Conservation (phyloP, 2,888 invertebrate genomes). For the Ennomos erosarius region DNA sequence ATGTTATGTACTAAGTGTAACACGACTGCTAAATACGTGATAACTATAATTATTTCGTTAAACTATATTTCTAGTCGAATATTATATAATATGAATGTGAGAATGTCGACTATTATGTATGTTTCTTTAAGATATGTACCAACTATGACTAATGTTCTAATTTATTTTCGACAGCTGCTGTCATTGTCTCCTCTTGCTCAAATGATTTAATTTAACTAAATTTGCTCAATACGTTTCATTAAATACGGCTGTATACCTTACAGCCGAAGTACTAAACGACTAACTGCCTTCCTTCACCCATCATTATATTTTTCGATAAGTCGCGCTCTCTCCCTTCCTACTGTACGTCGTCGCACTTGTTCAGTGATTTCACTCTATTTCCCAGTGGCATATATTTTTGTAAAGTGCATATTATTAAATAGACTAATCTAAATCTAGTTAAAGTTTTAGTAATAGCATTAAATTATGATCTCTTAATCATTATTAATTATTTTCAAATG, state of each 20-base stretch:
- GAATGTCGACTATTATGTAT: constrained; percentile 68
- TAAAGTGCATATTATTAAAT: constrained; percentile 70
- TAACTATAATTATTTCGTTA: constrained; percentile 76
- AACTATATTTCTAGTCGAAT: constrained; percentile 82
- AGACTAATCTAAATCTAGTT: constrained; percentile 82
- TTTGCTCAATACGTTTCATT: constrained; percentile 78
- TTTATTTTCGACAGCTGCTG: constrained; percentile 72
- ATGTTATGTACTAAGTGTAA: constrained; percentile 72
- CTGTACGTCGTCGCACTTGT: constrained; percentile 51
- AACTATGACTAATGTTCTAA: constrained; percentile 55
- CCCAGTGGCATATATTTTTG: constrained; percentile 78
- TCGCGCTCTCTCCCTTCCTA: constrained; percentile 25
- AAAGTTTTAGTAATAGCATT: constrained; percentile 76
- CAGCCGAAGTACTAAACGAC: constrained; percentile 24
- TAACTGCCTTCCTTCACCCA: constrained; percentile 15
- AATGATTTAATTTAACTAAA: constrained; percentile 77
- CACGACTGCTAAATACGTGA: constrained; percentile 83
- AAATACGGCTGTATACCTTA: constrained; percentile 32
- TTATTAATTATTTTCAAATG: constrained; percentile 83
- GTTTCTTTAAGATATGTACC: constrained; percentile 59
- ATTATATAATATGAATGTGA: constrained; percentile 62
- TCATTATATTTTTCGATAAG: constrained; percentile 22
- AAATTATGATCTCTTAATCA: constrained; percentile 86
- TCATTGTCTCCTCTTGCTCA: constrained; percentile 79
- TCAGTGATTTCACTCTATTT: constrained; percentile 59